These are phyloP conservation scores for Mormyrus proboscirostris DNA, from an alignment of 2,797 vertebrate species.

Conservation along the genomic window DNA sequence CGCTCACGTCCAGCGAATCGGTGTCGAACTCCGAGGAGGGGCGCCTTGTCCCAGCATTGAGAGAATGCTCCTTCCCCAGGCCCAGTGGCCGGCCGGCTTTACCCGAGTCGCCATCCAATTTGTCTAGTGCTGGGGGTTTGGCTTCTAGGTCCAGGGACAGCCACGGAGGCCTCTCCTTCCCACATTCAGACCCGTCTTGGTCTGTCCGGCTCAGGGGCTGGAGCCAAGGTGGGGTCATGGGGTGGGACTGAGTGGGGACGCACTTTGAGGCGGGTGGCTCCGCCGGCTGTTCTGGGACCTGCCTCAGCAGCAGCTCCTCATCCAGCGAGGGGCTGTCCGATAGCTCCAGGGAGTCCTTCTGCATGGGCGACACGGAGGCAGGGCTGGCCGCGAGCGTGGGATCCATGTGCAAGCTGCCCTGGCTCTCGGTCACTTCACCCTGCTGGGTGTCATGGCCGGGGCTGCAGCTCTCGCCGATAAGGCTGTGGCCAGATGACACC, in stretches of 20 bases:
- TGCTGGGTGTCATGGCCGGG: constrained; percentile 28
- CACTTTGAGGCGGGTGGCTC: constrained; percentile 44
- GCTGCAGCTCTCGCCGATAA: constrained; percentile 40
- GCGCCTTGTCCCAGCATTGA: constrained; percentile 36
- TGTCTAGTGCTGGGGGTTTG: constrained; percentile 44
- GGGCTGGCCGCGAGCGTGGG: constrained; percentile 35
- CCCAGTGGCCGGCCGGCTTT: constrained; percentile 40
- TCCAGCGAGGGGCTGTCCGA: constrained; percentile 34
- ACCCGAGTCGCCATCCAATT: constrained; percentile 50
- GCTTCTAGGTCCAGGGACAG: constrained; percentile 58
- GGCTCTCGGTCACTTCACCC: constrained; percentile 32
- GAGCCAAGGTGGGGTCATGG: constrained; percentile 72
- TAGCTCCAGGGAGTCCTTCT: constrained; percentile 19
- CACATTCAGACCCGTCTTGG: constrained; percentile 43
- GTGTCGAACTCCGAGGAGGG: constrained; percentile 39
- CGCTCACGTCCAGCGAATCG: constrained; percentile 49
- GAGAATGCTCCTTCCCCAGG: constrained; percentile 24
- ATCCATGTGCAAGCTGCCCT: constrained; percentile 48
- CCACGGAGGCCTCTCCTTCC: constrained; percentile 62
- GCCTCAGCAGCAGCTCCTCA: constrained; percentile 47
- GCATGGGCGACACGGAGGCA: constrained; percentile 19
- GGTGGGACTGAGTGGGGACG: constrained; percentile 60
- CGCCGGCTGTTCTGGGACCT: constrained; percentile 54
- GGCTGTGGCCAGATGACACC: constrained; percentile 53
- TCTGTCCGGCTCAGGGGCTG: constrained; percentile 54